Evolutionary conservation across 2,888 invertebrate genomes (phyloP).

Genomic region (Chrysolina oricalcia): DNA sequence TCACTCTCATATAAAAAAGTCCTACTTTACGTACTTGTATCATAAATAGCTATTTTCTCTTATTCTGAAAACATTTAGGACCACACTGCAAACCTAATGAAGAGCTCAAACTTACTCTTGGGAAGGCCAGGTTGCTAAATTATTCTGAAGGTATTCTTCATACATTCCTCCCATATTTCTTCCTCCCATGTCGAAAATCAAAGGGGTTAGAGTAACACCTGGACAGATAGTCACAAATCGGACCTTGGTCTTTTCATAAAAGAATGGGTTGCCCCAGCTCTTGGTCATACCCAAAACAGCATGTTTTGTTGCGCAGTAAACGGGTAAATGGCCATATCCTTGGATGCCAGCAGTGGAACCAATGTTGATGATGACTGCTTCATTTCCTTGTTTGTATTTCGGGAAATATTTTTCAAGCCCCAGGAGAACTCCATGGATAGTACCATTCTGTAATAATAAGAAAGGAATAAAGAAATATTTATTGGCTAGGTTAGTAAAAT

Average conservation of each 20-base stretch:
- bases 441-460: constrained; percentile 61
- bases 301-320: constrained; percentile 55
- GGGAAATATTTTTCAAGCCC: constrained; percentile 55
- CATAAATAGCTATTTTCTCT: too few species aligned
- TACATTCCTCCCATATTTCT: constrained; percentile 51
- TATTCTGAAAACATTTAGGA: too few species aligned
- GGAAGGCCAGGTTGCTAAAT: constrained; percentile 22
- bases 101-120: constrained; percentile 51
- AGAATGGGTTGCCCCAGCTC: constrained; percentile 50
- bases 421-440: constrained; percentile 53
- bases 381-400: constrained; percentile 54
- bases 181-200: constrained; percentile 59
- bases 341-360: constrained; percentile 52
- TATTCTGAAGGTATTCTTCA: constrained; percentile 40
- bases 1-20: too few species aligned
- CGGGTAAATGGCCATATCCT: constrained; percentile 43
- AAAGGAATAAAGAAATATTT: too few species aligned
- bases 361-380: constrained; percentile 56
- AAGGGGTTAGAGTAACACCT: constrained; percentile 72
- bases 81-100: too few species aligned
- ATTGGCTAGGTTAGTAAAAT: too few species aligned
- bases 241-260: constrained; percentile 71
- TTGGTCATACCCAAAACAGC: constrained; percentile 53
- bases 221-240: constrained; percentile 74
- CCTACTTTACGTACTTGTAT: too few species aligned